These are phyloP conservation scores for Ailuropoda melanoleuca DNA, from an alignment of 2,113 vertebrate genomes.

Conservation along the genomic window DNA sequence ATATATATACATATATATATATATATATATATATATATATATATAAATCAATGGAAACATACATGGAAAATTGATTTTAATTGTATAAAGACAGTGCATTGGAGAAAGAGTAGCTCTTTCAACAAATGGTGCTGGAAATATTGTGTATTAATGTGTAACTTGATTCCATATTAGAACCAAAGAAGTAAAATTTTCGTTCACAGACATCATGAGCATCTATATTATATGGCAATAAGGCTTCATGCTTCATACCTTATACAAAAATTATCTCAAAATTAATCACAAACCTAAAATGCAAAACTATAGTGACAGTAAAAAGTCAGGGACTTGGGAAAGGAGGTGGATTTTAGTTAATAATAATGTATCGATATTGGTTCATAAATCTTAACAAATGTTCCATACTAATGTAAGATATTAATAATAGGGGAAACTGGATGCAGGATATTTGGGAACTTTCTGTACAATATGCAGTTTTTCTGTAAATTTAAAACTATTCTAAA, in stretches of 20 bases:
- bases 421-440: background rate
- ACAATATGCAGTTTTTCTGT: background rate
- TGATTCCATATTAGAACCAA: background rate
- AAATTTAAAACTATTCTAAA: background rate
- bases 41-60: no score
- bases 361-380: background rate
- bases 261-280: background rate
- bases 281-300: background rate
- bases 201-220: background rate
- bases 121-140: no score
- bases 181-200: background rate
- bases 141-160: no score
- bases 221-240: background rate
- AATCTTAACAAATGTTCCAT: background rate
- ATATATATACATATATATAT: no score
- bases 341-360: background rate
- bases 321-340: background rate
- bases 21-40: no score
- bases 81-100: no score
- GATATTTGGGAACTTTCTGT: background rate
- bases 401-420: background rate
- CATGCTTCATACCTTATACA: background rate
- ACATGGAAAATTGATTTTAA: no score
- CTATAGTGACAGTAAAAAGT: background rate
- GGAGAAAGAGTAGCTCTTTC: no score